Conservation (phyloP, 1,140 invertebrate genomes). For the Gonioctena quinquepunctata region DNA sequence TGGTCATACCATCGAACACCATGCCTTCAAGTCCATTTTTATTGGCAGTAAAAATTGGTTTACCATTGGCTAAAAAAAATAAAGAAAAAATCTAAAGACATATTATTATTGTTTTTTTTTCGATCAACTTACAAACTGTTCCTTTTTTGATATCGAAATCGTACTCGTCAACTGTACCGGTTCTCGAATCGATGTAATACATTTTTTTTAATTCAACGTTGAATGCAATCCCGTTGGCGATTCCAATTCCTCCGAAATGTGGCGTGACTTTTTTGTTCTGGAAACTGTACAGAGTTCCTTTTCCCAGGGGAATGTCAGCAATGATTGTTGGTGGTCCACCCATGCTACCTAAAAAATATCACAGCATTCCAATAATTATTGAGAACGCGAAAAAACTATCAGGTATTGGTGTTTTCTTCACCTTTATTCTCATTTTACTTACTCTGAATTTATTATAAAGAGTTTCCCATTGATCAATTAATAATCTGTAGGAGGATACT, state of each 20-base stretch:
- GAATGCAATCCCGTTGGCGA: slow-evolving; percentile 84
- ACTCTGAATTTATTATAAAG: too few species aligned
- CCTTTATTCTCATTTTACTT: too few species aligned
- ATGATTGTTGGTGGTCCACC: slow-evolving; percentile 4
- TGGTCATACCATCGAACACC: slow-evolving; percentile 71
- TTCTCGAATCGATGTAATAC: slow-evolving; percentile 76
- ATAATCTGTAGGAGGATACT: too few species aligned
- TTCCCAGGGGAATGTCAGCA: slow-evolving; percentile 4
- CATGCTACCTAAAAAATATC: slow-evolving; percentile 4
- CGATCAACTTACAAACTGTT: slow-evolving; percentile 56
- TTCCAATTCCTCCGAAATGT: slow-evolving; percentile 47
- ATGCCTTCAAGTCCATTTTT: slow-evolving; percentile 47
- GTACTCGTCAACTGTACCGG: slow-evolving; percentile 67
- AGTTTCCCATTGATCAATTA: too few species aligned
- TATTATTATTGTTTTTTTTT: neutral
- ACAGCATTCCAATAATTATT: too few species aligned
- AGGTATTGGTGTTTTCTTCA: too few species aligned
- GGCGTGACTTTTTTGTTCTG: slow-evolving; percentile 51
- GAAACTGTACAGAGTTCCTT: slow-evolving; percentile 10
- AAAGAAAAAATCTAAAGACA: neutral
- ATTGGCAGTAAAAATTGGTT: slow-evolving; percentile 33
- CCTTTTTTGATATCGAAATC: slow-evolving; percentile 74
- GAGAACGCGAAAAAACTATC: too few species aligned
- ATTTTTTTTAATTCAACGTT: slow-evolving; percentile 66
- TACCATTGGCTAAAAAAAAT: slow-evolving; percentile 32